Evolutionary conservation across 2,113 vertebrate species (phyloP).

Genomic region (Cervus canadensis): DNA sequence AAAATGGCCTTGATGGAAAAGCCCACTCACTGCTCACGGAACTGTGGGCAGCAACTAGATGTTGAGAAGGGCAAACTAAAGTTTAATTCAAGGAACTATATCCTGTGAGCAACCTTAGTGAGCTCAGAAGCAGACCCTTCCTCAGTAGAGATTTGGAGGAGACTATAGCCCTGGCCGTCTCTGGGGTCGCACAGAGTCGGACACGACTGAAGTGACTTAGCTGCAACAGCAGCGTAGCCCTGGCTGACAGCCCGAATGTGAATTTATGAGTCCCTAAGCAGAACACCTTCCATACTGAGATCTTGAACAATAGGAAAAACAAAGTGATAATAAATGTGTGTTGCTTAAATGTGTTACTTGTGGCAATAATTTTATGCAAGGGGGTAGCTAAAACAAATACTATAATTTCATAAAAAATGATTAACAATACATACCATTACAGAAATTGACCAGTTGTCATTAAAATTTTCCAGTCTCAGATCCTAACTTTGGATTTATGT

Average conservation of each 20-base stretch:
- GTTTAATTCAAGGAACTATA: neutral
- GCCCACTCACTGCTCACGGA: fast-evolving
- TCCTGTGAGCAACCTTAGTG: neutral
- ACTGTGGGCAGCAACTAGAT: neutral
- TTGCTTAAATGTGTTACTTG: neutral
- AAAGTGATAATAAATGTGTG: neutral
- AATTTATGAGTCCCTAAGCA: neutral
- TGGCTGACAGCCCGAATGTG: neutral
- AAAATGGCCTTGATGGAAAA: neutral
- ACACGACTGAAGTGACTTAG: too few relatives aligned
- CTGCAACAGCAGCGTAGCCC: too few relatives aligned
- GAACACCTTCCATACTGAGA: fast-evolving
- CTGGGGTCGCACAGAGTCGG: too few relatives aligned
- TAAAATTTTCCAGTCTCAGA: neutral
- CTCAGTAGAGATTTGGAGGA: neutral
- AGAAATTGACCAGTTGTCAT: neutral
- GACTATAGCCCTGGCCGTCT: neutral
- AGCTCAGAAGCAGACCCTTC: neutral
- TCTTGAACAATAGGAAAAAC: neutral
- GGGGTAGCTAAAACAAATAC: neutral
- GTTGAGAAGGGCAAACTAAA: neutral
- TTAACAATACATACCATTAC: neutral
- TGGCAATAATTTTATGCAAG: neutral
- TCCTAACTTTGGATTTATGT: neutral
- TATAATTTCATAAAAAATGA: neutral